Conservation (phyloP, 2,797 vertebrate species). For the Oreochromis grahami region DNA sequence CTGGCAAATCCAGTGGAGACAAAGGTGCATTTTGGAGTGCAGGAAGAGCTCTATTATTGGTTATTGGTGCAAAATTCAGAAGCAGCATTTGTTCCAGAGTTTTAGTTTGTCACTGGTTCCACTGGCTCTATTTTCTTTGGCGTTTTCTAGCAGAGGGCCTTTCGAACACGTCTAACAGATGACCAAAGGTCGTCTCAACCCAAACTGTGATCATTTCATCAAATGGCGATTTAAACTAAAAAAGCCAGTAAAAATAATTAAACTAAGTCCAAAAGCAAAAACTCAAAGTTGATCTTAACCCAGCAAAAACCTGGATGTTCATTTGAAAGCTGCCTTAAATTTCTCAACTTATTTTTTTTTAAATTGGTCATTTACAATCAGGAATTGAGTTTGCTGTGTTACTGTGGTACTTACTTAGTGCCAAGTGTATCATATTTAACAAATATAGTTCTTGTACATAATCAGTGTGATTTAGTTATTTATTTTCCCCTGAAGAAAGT, state of each 20-base stretch:
- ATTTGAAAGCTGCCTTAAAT: neutral
- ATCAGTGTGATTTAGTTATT: neutral
- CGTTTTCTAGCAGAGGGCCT: neutral
- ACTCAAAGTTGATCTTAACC: neutral
- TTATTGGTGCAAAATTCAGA: neutral
- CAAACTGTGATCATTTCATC: neutral
- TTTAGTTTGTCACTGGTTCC: accelerated
- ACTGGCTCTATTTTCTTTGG: neutral
- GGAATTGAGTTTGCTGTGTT: accelerated
- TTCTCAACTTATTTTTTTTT: neutral
- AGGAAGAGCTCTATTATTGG: neutral
- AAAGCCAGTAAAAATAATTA: neutral
- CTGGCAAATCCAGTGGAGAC: accelerated
- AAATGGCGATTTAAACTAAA: accelerated
- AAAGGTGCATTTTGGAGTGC: accelerated
- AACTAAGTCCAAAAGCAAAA: neutral
- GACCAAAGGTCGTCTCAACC: neutral
- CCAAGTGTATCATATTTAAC: neutral
- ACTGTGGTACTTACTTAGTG: accelerated
- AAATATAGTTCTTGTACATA: neutral
- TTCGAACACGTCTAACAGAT: neutral
- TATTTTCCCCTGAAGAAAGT: neutral
- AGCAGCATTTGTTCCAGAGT: accelerated
- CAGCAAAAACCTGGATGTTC: accelerated
- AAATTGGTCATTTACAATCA: neutral